Base-by-base conservation (phyloP, 2,797 vertebrate genomes). In the Diglossa cyanea region DNA sequence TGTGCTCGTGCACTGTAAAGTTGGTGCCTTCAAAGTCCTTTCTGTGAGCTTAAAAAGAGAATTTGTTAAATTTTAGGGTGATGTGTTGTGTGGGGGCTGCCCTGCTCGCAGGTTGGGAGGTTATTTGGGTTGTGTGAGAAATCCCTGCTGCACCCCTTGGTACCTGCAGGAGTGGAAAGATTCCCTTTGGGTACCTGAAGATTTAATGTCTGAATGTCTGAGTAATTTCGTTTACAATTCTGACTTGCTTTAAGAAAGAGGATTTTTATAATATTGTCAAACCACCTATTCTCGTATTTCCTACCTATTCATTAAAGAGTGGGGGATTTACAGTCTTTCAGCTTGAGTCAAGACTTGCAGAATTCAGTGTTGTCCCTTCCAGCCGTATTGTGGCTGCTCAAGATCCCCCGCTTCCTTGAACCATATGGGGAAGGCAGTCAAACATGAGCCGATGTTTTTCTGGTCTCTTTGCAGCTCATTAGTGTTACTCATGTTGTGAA, bases 401-500 rank as follows among this genome's bases (percentile, higher is more conserved):
- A 45, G 81, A 93, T 93, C 85, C 82, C 58, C 61, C 2, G 60
- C 89, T 88, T 93, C 55, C 70, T 51, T 86, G 60, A 91, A 20
- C 91, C 94, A 85, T 85, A 78, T 93, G 95, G 80, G 80, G 82
- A 78, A 91, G 61, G 78, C 86, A 94, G 73, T 75, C 85, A 68
- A 73, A 93, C 68, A 66, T 7, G 72, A 94, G 74, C 63, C 3
- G 7, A 60, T 95, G 88, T 67, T 95, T 91, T 96, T 92, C 89
- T 95, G 95, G 84, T 68, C 92, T 94, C 94, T 55, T 72, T 77
- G 83, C 88, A 86, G 88, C 93, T 86, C 94, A 87, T 94, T 88
- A 87, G 74, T 66, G 75, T 92, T 95, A 91, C 54, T 94, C 90
- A 80, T 89, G 87, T 97, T 95, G 93, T 94, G 94, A 94, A 96